Evolutionary conservation across 2,113 vertebrate species (phyloP), one percentile per base, ranked within the genome.

Genomic region (Oriolus oriolus): DNA sequence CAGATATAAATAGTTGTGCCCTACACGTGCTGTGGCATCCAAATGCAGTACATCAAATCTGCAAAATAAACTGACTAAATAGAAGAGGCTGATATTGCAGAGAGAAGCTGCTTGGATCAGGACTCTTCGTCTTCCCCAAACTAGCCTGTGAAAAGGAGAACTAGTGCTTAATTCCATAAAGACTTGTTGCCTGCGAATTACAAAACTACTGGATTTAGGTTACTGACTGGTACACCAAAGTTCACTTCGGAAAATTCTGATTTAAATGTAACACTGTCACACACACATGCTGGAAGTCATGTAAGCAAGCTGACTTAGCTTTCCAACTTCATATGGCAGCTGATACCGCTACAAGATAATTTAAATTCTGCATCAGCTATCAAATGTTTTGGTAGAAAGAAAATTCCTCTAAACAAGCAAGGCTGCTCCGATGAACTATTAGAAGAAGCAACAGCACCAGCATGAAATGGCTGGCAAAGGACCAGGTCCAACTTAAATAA

Each of bases 1-100:
- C 2, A 53, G 4, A 44, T 20, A 44, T 13, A 54, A 47, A 78
- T 11, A 1, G 1, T 11, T 0, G 0, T 52, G 21, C 21, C 15
- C 33, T 60, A 28, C 17, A 26, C 2, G 6, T 56, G 30, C 59
- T 81, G 45, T 44, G 31, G 68, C 49, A 87, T 53, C 27, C 42
- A 30, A 90, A 35, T 33, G 64, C 28, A 52, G 4, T 37, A 44
- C 6, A 47, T 15, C 27, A 79, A 74, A 73, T 31, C 33, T 26
- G 6, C 22, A 61, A 69, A 91, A 70, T 35, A 60, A 91, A 61
- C 11, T 37, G 28, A 93, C 44, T 52, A 70, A 78, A 74, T 7
- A 47, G 53, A 92, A 86, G 26, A 85, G 16, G 49, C 21, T 68
- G 75, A 56, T 14, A 33, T 3, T 76, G 61, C 13, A 59, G 8